These are phyloP conservation scores for Salarias fasciatus DNA, from an alignment of 2,797 vertebrate species.

Conservation along the genomic window DNA sequence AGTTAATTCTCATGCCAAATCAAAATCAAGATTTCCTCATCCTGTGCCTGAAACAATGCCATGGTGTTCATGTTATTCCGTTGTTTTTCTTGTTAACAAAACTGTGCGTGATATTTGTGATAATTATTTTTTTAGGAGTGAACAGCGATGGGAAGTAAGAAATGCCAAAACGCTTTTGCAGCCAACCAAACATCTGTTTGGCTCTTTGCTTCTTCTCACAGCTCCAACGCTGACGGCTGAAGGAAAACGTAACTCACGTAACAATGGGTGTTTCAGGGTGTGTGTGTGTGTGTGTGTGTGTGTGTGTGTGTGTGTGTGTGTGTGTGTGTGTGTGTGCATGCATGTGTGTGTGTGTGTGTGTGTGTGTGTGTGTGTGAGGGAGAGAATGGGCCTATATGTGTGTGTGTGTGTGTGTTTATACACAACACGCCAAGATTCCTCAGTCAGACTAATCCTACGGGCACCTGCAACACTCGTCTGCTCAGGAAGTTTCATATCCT, in stretches of 20 bases:
- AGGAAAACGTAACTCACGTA: constrained; percentile 70
- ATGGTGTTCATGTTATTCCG: not conserved
- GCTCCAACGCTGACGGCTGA: constrained; percentile 71
- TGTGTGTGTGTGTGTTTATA: constrained; percentile 67
- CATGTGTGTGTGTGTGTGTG: too few species aligned
- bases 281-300: not conserved
- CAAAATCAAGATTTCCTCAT: constrained; percentile 6
- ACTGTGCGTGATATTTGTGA: constrained; percentile 29
- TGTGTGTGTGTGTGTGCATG: too few species aligned
- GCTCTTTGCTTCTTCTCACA: constrained; percentile 80
- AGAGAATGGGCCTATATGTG: constrained; percentile 5
- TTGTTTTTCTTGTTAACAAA: constrained; percentile 7
- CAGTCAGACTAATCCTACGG: constrained; percentile 79
- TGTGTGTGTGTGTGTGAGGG: too few species aligned
- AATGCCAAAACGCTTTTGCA: constrained; percentile 78
- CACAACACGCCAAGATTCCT: constrained; percentile 81
- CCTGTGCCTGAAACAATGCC: not conserved
- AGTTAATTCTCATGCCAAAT: not conserved
- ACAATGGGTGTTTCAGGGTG: not conserved
- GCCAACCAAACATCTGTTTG: constrained; percentile 87
- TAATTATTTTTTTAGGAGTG: constrained; percentile 46
- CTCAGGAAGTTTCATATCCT: constrained; percentile 91
- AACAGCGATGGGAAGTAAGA: constrained; percentile 67
- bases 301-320: too few species aligned
- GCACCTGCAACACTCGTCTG: constrained; percentile 86